Conservation (phyloP, 2,797 vertebrate species). For the Hemitrygon akajei region DNA sequence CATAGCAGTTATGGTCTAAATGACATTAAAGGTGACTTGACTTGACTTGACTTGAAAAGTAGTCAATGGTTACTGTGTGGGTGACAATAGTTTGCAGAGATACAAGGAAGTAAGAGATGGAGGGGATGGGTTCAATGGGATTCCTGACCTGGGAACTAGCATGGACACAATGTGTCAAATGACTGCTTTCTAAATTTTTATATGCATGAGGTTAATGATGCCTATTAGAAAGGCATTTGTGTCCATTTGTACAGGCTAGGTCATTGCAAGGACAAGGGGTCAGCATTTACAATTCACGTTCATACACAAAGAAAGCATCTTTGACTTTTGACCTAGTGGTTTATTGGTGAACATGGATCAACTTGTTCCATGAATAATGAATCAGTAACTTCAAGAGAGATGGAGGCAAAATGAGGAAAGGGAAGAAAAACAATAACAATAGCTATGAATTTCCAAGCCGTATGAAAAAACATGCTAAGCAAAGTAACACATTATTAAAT, state of each 20-base stretch:
- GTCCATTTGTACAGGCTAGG: background rate
- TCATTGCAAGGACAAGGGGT: background rate
- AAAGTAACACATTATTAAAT: background rate
- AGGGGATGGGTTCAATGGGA: too few species aligned
- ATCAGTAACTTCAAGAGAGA: background rate
- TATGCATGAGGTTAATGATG: background rate
- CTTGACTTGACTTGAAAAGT: too few species aligned
- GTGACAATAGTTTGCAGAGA: too few species aligned
- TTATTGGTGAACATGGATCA: background rate
- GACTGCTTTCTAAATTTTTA: too few species aligned
- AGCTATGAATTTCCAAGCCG: background rate
- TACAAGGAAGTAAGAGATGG: too few species aligned
- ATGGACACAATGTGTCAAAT: too few species aligned
- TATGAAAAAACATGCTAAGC: background rate
- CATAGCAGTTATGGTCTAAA: too few species aligned
- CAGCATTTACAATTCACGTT: background rate
- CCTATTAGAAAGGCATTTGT: background rate
- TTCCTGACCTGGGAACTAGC: too few species aligned
- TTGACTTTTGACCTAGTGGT: background rate
- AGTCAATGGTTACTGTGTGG: too few species aligned
- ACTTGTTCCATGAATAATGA: background rate
- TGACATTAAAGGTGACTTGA: too few species aligned
- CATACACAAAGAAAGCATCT: background rate
- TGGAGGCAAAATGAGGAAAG: background rate
- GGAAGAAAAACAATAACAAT: background rate